These are phyloP conservation scores for Tenebrio molitor DNA, from an alignment of 1,140 invertebrate genomes.

Conservation along the genomic window DNA sequence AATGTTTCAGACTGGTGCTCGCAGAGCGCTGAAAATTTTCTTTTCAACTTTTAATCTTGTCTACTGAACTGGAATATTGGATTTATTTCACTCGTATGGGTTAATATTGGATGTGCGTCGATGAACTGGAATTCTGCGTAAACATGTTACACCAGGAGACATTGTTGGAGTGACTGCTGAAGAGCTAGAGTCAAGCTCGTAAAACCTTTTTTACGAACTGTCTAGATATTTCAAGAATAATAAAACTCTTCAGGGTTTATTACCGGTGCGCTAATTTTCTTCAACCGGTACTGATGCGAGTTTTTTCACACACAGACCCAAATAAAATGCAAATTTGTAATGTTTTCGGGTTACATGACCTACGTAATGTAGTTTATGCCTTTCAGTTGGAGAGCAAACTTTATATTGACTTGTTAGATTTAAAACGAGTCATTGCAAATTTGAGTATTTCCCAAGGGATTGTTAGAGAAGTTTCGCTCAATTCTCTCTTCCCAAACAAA, in stretches of 20 bases:
- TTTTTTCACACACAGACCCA: too few relatives aligned
- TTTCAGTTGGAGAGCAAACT: too few relatives aligned
- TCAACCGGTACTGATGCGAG: too few relatives aligned
- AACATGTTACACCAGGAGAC: conserved; percentile 2
- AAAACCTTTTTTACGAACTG: conserved; percentile 2
- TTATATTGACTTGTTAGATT: too few relatives aligned
- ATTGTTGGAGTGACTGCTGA: conserved; percentile 1
- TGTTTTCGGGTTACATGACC: not conserved
- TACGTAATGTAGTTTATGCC: not conserved
- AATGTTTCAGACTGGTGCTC: not conserved
- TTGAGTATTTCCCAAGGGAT: too few relatives aligned
- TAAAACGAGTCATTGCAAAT: too few relatives aligned
- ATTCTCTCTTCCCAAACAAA: too few relatives aligned
- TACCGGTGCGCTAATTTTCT: not conserved
- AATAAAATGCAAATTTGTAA: not conserved
- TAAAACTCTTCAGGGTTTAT: conserved; percentile 3
- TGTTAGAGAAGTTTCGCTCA: too few relatives aligned
- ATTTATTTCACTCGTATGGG: conserved; percentile 37
- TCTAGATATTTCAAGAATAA: conserved; percentile 13
- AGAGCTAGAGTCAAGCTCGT: not conserved
- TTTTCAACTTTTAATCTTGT: conserved; percentile 14
- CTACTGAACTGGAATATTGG: conserved; percentile 19
- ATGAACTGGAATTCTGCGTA: conserved; percentile 12
- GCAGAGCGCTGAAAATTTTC: conserved; percentile 13
- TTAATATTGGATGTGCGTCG: conserved; percentile 16